Conservation (phyloP, 37 sponge, comb jelly and placozoan species). For the Theonella swinhoei region DNA sequence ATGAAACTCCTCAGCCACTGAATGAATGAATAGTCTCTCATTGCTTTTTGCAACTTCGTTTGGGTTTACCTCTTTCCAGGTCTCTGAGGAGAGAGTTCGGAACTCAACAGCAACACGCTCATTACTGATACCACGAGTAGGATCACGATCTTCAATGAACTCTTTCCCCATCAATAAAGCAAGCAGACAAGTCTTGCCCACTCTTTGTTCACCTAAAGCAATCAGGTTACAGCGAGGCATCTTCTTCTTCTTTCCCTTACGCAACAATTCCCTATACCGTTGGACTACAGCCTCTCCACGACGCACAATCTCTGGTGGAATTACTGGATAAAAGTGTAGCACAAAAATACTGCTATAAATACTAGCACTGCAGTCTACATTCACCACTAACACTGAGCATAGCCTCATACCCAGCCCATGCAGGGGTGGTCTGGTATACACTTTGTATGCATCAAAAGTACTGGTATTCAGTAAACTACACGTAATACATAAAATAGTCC, state of each 20-base stretch:
- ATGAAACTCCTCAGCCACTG: background rate
- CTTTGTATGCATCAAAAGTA: no score
- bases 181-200: conserved; percentile 61
- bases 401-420: no score
- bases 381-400: no score
- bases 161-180: conserved; percentile 21
- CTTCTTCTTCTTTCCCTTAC: conserved; percentile 40
- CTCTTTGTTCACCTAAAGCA: conserved; percentile 56
- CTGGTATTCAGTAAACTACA: no score
- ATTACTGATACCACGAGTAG: conserved; percentile 61
- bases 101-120: conserved; percentile 15
- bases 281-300: conserved; percentile 24
- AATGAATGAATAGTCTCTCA: background rate
- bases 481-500: no score
- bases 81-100: background rate
- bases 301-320: conserved; percentile 48
- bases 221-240: conserved; percentile 62
- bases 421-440: no score
- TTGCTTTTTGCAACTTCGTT: background rate
- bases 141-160: conserved; percentile 14
- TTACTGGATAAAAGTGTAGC: conserved; percentile 24
- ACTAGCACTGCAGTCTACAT: no score
- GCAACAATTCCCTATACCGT: conserved; percentile 11
- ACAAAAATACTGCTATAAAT: no score
- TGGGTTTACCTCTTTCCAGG: background rate